Conservation (phyloP, 2,888 invertebrate species). For the Aphelenchoides bicaudatus region DNA sequence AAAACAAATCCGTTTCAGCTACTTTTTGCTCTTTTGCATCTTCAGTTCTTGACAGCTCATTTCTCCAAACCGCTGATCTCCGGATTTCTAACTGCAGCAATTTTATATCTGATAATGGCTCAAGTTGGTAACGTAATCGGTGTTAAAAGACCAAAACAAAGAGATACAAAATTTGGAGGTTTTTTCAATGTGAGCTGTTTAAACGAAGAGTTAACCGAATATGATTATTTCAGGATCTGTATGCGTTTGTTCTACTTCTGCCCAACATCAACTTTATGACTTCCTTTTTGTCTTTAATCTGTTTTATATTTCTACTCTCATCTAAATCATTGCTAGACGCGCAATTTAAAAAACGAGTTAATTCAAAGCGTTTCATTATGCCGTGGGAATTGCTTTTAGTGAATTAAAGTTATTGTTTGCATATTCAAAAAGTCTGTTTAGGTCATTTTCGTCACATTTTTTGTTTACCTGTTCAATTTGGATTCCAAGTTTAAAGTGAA, state of each 20-base stretch:
- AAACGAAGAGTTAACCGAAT: constrained; percentile 61
- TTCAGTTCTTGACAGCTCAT: constrained; percentile 56
- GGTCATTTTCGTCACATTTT: constrained; percentile 58
- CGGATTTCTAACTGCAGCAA: constrained; percentile 64
- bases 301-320: constrained; percentile 24
- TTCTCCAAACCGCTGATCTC: constrained; percentile 61
- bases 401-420: constrained; percentile 56
- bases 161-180: too few species aligned
- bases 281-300: constrained; percentile 6
- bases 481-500: constrained; percentile 55
- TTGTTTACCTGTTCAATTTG: constrained; percentile 58
- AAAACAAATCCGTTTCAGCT: constrained; percentile 66
- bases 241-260: constrained; percentile 8
- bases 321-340: constrained; percentile 31
- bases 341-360: constrained; percentile 19
- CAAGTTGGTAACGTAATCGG: constrained; percentile 63
- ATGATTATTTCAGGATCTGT: constrained; percentile 13
- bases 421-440: too few species aligned
- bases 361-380: constrained; percentile 21
- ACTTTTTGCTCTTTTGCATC: constrained; percentile 72
- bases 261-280: constrained; percentile 18
- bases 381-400: constrained; percentile 35
- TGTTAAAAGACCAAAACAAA: constrained; percentile 54
- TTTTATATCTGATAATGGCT: constrained; percentile 63
- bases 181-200: too few species aligned